These are phyloP conservation scores for Phoebastria nigripes DNA, from an alignment of 2,797 vertebrate species.

Conservation along the genomic window DNA sequence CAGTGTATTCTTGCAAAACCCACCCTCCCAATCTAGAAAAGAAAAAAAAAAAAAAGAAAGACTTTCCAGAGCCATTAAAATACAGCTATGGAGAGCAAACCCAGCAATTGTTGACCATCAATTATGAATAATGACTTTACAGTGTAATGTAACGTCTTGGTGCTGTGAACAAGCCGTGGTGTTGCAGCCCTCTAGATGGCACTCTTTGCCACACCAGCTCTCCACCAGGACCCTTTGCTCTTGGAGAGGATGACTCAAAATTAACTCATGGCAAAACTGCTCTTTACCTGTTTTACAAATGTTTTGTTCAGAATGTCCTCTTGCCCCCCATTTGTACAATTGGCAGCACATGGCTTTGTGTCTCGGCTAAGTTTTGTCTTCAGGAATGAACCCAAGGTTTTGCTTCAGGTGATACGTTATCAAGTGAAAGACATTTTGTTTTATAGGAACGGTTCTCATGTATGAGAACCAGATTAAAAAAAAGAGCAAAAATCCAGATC, in stretches of 20 bases:
- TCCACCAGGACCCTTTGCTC: neutral
- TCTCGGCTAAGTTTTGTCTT: neutral
- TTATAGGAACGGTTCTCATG: neutral
- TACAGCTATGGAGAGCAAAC: neutral
- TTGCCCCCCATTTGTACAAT: neutral
- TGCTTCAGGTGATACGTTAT: neutral
- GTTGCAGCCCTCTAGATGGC: slow-evolving; percentile 39
- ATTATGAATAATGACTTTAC: neutral
- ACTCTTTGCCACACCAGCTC: neutral
- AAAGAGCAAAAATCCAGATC: neutral
- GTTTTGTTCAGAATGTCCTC: neutral
- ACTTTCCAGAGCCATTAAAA: neutral
- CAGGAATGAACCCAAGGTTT: neutral
- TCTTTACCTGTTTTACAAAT: accelerated
- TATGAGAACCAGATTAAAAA: neutral
- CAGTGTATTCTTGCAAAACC: neutral
- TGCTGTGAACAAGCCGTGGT: neutral
- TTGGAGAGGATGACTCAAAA: neutral
- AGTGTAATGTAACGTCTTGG: too few relatives aligned
- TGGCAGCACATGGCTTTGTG: neutral
- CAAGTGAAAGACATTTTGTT: neutral
- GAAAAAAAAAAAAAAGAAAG: neutral
- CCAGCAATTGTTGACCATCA: neutral
- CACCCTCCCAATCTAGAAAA: neutral
- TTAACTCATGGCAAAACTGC: neutral